Conservation (phyloP, 2,113 vertebrate genomes). For the Grallaria varia region DNA sequence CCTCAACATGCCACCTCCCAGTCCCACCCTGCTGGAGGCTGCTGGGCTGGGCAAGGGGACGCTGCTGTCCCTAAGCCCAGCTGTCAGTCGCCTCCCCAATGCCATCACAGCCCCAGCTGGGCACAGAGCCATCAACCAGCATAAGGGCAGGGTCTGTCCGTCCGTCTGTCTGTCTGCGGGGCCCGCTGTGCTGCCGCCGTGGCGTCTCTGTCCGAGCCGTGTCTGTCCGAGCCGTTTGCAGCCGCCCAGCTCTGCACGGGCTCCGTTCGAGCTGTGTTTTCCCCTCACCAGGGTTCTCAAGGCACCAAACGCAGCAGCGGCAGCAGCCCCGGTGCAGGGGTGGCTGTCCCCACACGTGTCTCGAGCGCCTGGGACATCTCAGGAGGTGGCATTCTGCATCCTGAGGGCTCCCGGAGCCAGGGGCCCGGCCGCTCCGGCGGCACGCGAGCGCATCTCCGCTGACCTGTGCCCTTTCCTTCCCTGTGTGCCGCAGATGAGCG, state of each 20-base stretch:
- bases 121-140: rapidly evolving
- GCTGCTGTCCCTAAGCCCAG: rapidly evolving
- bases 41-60: not conserved
- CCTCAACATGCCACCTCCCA: rapidly evolving
- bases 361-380: not conserved
- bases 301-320: not conserved
- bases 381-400: not conserved
- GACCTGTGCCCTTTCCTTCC: constrained; percentile 75
- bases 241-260: not conserved
- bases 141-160: not conserved
- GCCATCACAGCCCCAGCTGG: rapidly evolving
- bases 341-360: rapidly evolving
- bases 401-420: not conserved
- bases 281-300: not conserved
- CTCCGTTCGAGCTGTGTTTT: not conserved
- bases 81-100: not conserved
- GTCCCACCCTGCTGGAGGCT: not conserved
- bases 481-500: constrained; percentile 82
- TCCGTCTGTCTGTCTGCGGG: not conserved
- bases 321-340: rapidly evolving
- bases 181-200: not conserved
- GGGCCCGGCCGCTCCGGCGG: rapidly evolving
- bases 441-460: not conserved
- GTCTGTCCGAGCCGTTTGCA: not conserved
- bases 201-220: not conserved